Conservation (phyloP, 2,888 invertebrate species). For the Euzophera pinguis region DNA sequence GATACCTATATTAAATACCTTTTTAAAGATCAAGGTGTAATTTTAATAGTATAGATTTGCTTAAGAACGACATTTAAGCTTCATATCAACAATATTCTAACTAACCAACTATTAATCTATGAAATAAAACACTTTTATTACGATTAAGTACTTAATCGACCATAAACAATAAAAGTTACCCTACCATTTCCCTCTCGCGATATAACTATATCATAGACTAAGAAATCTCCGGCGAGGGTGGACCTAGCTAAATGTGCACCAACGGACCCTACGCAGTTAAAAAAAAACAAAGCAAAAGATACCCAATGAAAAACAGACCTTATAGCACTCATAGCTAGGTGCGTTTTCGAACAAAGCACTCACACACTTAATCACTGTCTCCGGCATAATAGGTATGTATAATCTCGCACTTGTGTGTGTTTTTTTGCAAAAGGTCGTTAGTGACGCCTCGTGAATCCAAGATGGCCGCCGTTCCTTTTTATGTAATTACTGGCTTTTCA, state of each 20-base stretch:
- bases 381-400: conserved; percentile 65
- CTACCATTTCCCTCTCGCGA: conserved; percentile 59
- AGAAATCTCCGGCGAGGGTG: conserved; percentile 73
- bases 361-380: conserved; percentile 65
- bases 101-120: too few species aligned
- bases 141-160: background rate
- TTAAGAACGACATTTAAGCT: too few species aligned
- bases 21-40: too few species aligned
- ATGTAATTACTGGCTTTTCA: conserved; percentile 28
- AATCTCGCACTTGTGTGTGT: conserved; percentile 67
- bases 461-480: conserved; percentile 58
- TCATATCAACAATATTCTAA: too few species aligned
- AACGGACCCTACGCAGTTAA: conserved; percentile 56
- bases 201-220: conserved; percentile 70
- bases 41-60: too few species aligned
- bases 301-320: conserved; percentile 30
- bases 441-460: conserved; percentile 72
- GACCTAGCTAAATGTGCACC: conserved; percentile 58
- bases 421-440: conserved; percentile 59
- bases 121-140: too few species aligned
- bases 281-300: conserved; percentile 38
- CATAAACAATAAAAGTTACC: conserved; percentile 5
- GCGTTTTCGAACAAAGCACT: conserved; percentile 26
- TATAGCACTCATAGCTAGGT: conserved; percentile 27
- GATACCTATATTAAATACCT: too few species aligned